Evolutionary conservation across 2,113 vertebrate species (phyloP), one percentile per base, ranked within the genome.

Genomic region (Lepus americanus): DNA sequence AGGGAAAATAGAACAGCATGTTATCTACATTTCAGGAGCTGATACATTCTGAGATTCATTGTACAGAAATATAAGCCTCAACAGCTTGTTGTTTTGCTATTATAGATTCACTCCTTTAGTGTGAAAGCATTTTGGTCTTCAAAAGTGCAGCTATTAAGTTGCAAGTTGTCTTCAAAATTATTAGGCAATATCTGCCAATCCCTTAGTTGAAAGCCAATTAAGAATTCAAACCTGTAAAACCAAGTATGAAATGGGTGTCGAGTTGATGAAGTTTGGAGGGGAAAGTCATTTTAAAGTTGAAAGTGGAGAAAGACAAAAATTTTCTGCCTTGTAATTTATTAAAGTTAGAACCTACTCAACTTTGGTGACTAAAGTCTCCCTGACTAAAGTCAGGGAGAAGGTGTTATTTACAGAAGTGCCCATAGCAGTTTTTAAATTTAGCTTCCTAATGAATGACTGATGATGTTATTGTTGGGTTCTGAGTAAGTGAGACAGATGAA

Each of bases 81-180:
- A 67, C 5, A 93, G 44, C 1, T 66, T 80, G 9, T 78, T 12
- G 36, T 94, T 94, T 86, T 76, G 53, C 29, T 53, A 2, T 63
- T 89, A 39, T 3, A 83, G 17, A 81, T 77, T 92, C 36, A 66
- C 5, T 92, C 6, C 1, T 92, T 94, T 39, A 27, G 27, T 79
- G 27, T 79, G 27, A 93, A 70, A 78, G 22, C 3, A 44, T 87
- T 87, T 88, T 36, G 61, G 25, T 12, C 33, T 92, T 88, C 55
- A 73, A 90, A 96, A 64, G 0, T 63, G 33, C 2, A n/a, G 36
- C 66, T 81, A 31, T 49, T 51, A 66, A 81, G 84, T 82, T 80
- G 2, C 23, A 89, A 77, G 20, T 69, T 74, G 67, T 51, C n/a
- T 84, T 82, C 29, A 61, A 94, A 94, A 96, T 82, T 70, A 83